Conservation (phyloP, 2,797 vertebrate species). For the Dallia pectoralis region DNA sequence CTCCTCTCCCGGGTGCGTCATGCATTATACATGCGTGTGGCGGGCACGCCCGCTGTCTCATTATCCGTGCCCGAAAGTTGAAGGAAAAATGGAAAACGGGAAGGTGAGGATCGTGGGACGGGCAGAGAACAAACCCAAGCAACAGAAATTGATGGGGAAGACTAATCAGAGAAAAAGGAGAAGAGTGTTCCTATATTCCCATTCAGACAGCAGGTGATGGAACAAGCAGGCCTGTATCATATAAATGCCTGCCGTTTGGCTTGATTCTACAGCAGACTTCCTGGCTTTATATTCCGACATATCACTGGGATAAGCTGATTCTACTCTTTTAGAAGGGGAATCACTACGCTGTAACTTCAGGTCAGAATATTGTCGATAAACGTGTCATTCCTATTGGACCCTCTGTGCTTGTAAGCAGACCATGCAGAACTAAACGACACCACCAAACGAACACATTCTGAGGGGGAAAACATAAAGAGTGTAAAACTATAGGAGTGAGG, state of each 20-base stretch:
- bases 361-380: background rate
- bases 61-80: background rate
- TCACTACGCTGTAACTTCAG: background rate
- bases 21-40: slow-evolving; percentile 35
- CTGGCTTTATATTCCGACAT: background rate
- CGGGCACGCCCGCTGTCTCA: slow-evolving; percentile 4
- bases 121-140: background rate
- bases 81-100: background rate
- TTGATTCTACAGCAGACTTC: too few species aligned
- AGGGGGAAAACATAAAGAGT: background rate
- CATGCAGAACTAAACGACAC: background rate
- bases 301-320: background rate
- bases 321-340: slow-evolving; percentile 8
- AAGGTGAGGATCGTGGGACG: too few species aligned
- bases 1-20: background rate
- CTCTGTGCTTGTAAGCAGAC: background rate
- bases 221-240: slow-evolving; percentile 41
- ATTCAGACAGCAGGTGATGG: background rate
- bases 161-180: slow-evolving; percentile 32
- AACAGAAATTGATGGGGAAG: background rate
- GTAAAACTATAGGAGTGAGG: background rate
- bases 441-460: background rate
- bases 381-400: background rate
- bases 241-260: slow-evolving; percentile 38
- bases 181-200: slow-evolving; percentile 18